Evolutionary conservation across 2,888 invertebrate genomes (phyloP).

Genomic region (Drosophila incognita): DNA sequence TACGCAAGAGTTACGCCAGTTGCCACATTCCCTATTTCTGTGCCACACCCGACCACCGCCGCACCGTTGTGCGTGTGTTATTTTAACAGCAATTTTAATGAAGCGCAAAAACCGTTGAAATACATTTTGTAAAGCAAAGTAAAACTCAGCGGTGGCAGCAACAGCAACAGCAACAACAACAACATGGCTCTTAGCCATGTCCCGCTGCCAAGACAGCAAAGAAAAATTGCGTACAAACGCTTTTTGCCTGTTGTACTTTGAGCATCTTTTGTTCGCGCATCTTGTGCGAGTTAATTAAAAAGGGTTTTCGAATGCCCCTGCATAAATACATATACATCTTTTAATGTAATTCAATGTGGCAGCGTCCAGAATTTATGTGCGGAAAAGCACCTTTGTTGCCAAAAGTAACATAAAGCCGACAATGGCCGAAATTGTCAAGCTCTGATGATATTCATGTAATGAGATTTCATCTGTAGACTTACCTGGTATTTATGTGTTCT

Average conservation of each 20-base stretch:
- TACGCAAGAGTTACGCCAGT: slow-evolving; percentile 41
- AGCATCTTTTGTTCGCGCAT: slow-evolving; percentile 60
- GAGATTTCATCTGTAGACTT: background rate
- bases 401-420: slow-evolving; percentile 15
- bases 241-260: slow-evolving; percentile 46
- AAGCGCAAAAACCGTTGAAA: slow-evolving; percentile 79
- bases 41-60: background rate
- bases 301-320: slow-evolving; percentile 55
- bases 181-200: slow-evolving; percentile 36
- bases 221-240: slow-evolving; percentile 61
- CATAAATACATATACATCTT: slow-evolving; percentile 33
- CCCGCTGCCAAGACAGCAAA: slow-evolving; percentile 49
- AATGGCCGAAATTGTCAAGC: slow-evolving; percentile 17
- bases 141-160: slow-evolving; percentile 30
- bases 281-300: slow-evolving; percentile 75
- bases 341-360: slow-evolving; percentile 45
- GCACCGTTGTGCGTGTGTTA: slow-evolving; percentile 66
- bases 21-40: slow-evolving; percentile 28
- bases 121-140: slow-evolving; percentile 73
- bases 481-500: no score
- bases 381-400: slow-evolving; percentile 1
- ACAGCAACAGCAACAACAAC: background rate
- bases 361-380: slow-evolving; percentile 42
- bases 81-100: slow-evolving; percentile 80
- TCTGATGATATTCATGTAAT: slow-evolving; percentile 12